Conservation (phyloP, 2,888 invertebrate species). For the Luperina nickerlii region DNA sequence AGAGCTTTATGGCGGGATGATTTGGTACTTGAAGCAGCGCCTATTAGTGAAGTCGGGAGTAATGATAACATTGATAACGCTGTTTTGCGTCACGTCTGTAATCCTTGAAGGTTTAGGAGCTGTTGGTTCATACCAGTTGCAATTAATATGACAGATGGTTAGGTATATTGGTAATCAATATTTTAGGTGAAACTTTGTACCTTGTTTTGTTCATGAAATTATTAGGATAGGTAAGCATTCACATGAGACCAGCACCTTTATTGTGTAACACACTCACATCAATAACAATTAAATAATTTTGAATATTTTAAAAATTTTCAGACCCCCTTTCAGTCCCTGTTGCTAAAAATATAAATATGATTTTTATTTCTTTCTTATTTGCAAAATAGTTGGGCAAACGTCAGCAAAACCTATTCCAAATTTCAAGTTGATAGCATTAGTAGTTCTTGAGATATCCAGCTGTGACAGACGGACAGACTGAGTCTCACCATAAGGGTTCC, state of each 20-base stretch:
- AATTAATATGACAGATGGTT: not conserved
- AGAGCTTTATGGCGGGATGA: constrained; percentile 49
- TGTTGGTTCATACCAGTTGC: not conserved
- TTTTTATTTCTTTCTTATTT: too few relatives aligned
- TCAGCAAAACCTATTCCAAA: too few relatives aligned
- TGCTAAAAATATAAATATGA: too few relatives aligned
- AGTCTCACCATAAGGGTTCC: too few relatives aligned
- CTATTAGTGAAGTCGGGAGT: constrained; percentile 30
- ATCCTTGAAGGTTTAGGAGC: constrained; percentile 43
- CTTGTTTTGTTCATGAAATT: not conserved
- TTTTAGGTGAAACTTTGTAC: not conserved
- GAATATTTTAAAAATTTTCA: too few relatives aligned
- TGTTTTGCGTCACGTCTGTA: constrained; percentile 42
- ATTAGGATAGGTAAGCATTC: not conserved
- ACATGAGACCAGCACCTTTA: not conserved
- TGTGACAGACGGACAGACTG: too few relatives aligned
- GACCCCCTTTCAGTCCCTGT: too few relatives aligned
- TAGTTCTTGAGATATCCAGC: too few relatives aligned
- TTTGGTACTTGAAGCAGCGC: constrained; percentile 41
- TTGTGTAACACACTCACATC: not conserved
- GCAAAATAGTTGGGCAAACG: too few relatives aligned
- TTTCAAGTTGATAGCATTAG: too few relatives aligned
- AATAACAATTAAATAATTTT: too few relatives aligned
- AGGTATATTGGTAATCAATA: not conserved
- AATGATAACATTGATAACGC: constrained; percentile 48